Percentiles rank a stretch among this genome's conserved stretches.
Evolutionary conservation across 2,797 vertebrate genomes (phyloP).

Genomic region (Lacerta agilis): DNA sequence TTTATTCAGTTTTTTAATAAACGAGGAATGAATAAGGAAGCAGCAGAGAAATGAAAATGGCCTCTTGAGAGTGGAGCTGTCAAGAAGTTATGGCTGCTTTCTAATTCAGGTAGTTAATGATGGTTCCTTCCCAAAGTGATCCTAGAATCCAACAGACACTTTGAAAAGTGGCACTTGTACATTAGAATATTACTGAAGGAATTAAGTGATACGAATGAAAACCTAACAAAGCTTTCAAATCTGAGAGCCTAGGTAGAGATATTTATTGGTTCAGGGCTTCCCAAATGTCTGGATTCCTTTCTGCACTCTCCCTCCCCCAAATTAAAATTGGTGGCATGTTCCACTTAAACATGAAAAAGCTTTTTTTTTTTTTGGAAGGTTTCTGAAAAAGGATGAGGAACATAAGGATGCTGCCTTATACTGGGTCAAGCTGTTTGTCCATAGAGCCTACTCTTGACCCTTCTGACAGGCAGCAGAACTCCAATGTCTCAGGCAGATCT

Average conservation of each 20-base stretch:
- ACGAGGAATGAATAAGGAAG: constrained; percentile 62
- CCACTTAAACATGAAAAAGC: background rate
- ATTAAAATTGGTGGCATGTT: background rate
- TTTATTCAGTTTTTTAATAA: constrained; percentile 66
- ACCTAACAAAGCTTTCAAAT: accelerated
- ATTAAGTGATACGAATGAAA: constrained; percentile 39
- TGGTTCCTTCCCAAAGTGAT: constrained; percentile 68
- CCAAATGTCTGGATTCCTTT: background rate
- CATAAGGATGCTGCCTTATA: background rate
- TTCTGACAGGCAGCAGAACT: background rate
- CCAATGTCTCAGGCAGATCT: background rate
- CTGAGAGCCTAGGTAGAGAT: accelerated
- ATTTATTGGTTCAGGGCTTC: background rate
- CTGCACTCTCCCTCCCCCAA: background rate
- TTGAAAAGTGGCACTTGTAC: constrained; percentile 35
- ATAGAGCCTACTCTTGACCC: background rate
- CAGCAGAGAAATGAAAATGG: constrained; percentile 62
- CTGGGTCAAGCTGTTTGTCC: background rate
- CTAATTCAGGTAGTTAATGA: constrained; percentile 61
- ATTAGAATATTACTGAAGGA: constrained; percentile 31
- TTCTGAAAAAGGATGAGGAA: background rate
- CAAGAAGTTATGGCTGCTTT: constrained; percentile 64
- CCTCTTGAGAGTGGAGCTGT: constrained; percentile 60
- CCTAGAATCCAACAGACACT: constrained; percentile 36
- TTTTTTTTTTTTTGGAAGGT: background rate